Evolutionary conservation across 2,888 invertebrate species (phyloP).

Genomic region (Metallyticus violacea): DNA sequence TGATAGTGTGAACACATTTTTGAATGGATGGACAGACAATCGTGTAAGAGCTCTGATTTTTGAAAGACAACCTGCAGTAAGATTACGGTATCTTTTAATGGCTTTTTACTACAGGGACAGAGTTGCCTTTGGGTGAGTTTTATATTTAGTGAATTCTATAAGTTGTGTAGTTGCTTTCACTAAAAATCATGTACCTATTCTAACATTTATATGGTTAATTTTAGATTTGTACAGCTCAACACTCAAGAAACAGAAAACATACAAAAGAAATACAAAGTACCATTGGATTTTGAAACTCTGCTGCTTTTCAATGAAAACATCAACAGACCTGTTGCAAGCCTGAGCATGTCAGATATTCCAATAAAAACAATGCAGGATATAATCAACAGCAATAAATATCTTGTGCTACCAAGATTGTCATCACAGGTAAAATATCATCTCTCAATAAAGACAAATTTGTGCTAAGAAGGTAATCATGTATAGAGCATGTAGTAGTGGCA

Average conservation of each 20-base stretch:
- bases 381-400: conserved; percentile 83
- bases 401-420: conserved; percentile 83
- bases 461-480: no score
- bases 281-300: conserved; percentile 73
- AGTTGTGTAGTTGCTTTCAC: not conserved
- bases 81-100: conserved; percentile 82
- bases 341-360: conserved; percentile 88
- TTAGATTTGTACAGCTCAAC: conserved; percentile 67
- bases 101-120: conserved; percentile 83
- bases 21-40: conserved; percentile 90
- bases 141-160: not conserved
- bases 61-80: conserved; percentile 70
- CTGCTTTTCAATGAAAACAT: conserved; percentile 87
- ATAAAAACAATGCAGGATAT: conserved; percentile 84
- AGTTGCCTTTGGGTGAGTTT: conserved; percentile 79
- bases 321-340: conserved; percentile 75
- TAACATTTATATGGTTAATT: not conserved
- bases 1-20: conserved; percentile 70
- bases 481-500: no score
- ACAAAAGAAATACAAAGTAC: conserved; percentile 66
- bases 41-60: conserved; percentile 86
- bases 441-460: not conserved
- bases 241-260: conserved; percentile 61
- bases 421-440: conserved; percentile 66
- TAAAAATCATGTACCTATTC: not conserved